Evolutionary conservation across 2,888 invertebrate genomes (phyloP).

Genomic region (Lasioglossum zephyrum): DNA sequence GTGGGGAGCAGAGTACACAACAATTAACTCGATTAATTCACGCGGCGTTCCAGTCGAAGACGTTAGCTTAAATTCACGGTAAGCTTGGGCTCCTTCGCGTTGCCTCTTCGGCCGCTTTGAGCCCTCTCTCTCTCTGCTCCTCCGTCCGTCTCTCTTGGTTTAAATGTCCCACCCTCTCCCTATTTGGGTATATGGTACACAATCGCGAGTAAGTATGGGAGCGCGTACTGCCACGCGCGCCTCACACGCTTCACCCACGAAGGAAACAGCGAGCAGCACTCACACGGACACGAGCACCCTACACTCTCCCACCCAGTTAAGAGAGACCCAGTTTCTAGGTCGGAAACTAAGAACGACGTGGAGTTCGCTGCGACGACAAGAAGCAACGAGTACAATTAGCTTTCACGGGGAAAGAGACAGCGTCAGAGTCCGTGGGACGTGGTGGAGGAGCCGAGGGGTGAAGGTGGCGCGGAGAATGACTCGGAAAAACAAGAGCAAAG

Average conservation of each 20-base stretch:
- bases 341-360: constrained; percentile 62
- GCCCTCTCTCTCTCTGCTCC: neutral
- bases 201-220: constrained; percentile 31
- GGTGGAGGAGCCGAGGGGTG: constrained; percentile 20
- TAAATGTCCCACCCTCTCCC: constrained; percentile 13
- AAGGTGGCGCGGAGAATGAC: constrained; percentile 25
- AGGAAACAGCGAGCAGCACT: constrained; percentile 12
- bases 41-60: constrained; percentile 66
- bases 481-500: constrained; percentile 42
- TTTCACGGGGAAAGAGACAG: constrained; percentile 59
- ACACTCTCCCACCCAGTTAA: constrained; percentile 54
- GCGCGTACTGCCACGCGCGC: constrained; percentile 32
- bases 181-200: constrained; percentile 4
- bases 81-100: constrained; percentile 20
- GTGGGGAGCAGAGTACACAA: constrained; percentile 64
- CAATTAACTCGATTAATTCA: constrained; percentile 74
- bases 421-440: constrained; percentile 47
- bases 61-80: constrained; percentile 64
- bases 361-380: constrained; percentile 61
- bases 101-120: constrained; percentile 10
- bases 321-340: constrained; percentile 66
- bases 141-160: neutral
- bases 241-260: neutral
- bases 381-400: constrained; percentile 71
- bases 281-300: constrained; percentile 25